Evolutionary conservation across 2,888 invertebrate species (phyloP).

Genomic region (Tiliacea aurago): DNA sequence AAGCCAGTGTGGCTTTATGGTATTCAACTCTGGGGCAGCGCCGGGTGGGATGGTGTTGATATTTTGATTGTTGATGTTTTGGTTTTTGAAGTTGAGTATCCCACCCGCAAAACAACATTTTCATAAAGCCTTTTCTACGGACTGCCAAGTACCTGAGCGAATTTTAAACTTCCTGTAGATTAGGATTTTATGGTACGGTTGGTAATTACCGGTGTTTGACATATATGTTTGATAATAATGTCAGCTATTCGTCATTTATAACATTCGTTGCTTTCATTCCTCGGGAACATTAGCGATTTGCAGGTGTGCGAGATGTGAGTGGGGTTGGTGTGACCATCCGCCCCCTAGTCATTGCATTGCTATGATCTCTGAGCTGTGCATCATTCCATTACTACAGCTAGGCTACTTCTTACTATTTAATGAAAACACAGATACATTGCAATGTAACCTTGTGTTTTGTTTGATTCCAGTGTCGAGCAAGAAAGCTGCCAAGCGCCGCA

Average conservation of each 20-base stretch:
- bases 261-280: not conserved
- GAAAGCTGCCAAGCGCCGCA: constrained; percentile 23
- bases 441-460: constrained; percentile 3
- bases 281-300: not conserved
- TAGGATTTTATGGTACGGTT: not conserved
- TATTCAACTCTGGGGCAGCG: too few species aligned
- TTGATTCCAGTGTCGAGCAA: constrained; percentile 35
- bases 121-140: too few species aligned
- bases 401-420: not conserved
- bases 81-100: too few species aligned
- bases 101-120: too few species aligned
- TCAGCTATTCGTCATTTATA: not conserved
- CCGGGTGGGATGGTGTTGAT: too few species aligned
- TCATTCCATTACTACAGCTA: not conserved
- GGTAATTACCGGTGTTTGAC: not conserved
- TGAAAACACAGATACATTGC: not conserved
- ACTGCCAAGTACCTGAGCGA: not conserved
- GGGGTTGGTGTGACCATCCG: not conserved
- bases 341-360: not conserved
- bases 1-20: too few species aligned
- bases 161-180: not conserved
- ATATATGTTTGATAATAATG: too few species aligned
- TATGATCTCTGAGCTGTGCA: not conserved
- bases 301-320: not conserved
- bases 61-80: too few species aligned